Evolutionary conservation across 2,797 vertebrate genomes (phyloP).

Genomic region (Heliangelus exortis): DNA sequence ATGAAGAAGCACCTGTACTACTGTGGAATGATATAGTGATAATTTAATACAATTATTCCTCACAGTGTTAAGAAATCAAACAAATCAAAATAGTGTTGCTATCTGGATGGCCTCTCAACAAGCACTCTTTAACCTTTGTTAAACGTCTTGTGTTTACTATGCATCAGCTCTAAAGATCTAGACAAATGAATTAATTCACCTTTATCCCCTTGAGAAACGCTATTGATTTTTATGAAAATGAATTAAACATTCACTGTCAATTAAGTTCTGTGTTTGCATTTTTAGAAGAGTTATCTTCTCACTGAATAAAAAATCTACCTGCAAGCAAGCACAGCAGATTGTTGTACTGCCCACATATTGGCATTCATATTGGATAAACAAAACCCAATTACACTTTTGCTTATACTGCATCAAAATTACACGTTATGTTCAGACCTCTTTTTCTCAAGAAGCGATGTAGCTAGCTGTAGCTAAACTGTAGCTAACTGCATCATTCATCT

Average conservation of each 20-base stretch:
- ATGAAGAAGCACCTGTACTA: neutral
- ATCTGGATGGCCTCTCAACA: conserved; percentile 51
- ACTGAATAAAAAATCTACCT: conserved; percentile 58
- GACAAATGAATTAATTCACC: conserved; percentile 81
- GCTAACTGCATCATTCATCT: conserved; percentile 28
- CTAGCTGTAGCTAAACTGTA: neutral
- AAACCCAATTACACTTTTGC: conserved; percentile 60
- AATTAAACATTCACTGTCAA: conserved; percentile 78
- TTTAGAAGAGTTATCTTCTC: conserved; percentile 28
- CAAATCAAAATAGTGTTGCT: conserved; percentile 29
- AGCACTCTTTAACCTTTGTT: conserved; percentile 75
- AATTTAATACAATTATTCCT: conserved; percentile 30
- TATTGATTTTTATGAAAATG: conserved; percentile 84
- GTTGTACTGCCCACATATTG: conserved; percentile 33
- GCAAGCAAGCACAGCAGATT: conserved; percentile 41
- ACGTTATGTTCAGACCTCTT: conserved; percentile 13
- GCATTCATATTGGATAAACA: conserved; percentile 57
- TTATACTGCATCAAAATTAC: conserved; percentile 57
- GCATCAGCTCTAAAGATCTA: conserved; percentile 77
- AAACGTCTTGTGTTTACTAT: conserved; percentile 72
- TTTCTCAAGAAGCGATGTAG: conserved; percentile 37
- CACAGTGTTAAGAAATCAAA: conserved; percentile 32
- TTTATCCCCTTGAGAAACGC: conserved; percentile 75
- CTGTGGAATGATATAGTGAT: neutral
- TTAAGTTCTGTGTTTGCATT: conserved; percentile 59